Evolutionary conservation across 2,888 invertebrate species (phyloP), one percentile per base, ranked within the genome.

Genomic region (Microctonus aethiopoides): DNA sequence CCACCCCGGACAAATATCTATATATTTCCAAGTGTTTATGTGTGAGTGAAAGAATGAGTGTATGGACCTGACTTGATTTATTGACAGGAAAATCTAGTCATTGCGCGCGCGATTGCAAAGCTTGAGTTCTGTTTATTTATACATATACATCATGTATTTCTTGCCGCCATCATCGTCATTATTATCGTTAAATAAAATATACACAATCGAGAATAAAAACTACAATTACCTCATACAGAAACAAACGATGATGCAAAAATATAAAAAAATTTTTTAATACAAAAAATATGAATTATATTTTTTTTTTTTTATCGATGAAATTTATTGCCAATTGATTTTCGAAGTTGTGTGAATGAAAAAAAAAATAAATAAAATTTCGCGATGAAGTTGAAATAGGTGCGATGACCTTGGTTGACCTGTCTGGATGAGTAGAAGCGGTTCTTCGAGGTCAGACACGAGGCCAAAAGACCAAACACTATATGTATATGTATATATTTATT

Each of bases 41-140:
- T 29, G 29, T 29, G 29, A 29, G 29, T 46, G n/a, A n/a, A n/a
- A n/a, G n/a, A n/a, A n/a, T 46, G 16, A 16, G 46, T 46, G 16
- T n/a, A 16, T 46, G 16, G 46, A 46, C 46, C 78, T 76, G 72
- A 75, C 78, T 84, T 86, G 86, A 86, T 86, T 86, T 86, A 86
- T 86, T 83, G 86, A 85, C 85, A 86, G 84, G 85, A 86, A 86
- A 86, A 86, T 85, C 85, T 85, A 86, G 85, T 85, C 83, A 80
- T 73, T 77, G 79, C 78, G 29, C 29, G 29, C 29, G 29, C 29
- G 29, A 5, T 78, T 77, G 75, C 46, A 29, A 24, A 11, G 73
- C 76, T 76, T 71, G 56, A 76, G 76, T 76, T 77, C 76, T 68
- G 77, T 80, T 73, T 71, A 78, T 79, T 79, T 81, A 81, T 57